Evolutionary conservation across 1,140 invertebrate species (phyloP).

Genomic region (Harpegnathos saltator): DNA sequence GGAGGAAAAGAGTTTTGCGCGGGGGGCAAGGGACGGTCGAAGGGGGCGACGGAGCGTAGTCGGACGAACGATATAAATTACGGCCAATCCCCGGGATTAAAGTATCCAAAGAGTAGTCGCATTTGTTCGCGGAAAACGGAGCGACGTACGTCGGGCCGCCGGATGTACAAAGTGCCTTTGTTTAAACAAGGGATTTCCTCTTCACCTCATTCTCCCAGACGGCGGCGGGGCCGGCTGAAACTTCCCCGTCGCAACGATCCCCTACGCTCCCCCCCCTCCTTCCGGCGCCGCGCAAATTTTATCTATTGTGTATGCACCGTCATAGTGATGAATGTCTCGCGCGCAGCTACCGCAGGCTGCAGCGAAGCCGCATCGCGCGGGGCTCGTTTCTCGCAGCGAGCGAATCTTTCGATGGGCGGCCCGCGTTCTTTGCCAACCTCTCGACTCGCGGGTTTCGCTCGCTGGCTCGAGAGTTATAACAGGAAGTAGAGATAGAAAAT

Average conservation of each 20-base stretch:
- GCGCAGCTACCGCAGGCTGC: neutral
- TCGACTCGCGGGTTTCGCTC: too few relatives aligned
- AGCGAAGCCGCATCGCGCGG: neutral
- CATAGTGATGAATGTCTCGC: conserved; percentile 39
- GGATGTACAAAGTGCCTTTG: conserved; percentile 72
- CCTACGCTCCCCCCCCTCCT: neutral
- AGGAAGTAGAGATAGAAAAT: too few relatives aligned
- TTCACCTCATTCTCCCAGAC: conserved; percentile 61
- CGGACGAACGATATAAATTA: conserved; percentile 75
- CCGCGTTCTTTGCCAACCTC: neutral
- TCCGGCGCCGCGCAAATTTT: conserved; percentile 29
- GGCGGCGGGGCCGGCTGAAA: conserved; percentile 47
- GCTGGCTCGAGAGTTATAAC: too few relatives aligned
- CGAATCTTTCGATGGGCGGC: too few relatives aligned
- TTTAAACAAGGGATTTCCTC: conserved; percentile 73
- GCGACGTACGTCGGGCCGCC: conserved; percentile 65
- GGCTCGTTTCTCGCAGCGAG: too few relatives aligned
- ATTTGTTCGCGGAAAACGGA: conserved; percentile 74
- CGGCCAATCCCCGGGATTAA: conserved; percentile 74
- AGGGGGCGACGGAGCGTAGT: conserved; percentile 27
- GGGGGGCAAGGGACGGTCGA: conserved; percentile 2
- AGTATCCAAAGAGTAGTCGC: conserved; percentile 77
- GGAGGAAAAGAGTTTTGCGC: conserved; percentile 48
- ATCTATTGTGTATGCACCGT: conserved; percentile 32
- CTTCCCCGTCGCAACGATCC: conserved; percentile 30